Base-by-base conservation (phyloP, 1,140 invertebrate species). In the Penaeus vannamei region DNA sequence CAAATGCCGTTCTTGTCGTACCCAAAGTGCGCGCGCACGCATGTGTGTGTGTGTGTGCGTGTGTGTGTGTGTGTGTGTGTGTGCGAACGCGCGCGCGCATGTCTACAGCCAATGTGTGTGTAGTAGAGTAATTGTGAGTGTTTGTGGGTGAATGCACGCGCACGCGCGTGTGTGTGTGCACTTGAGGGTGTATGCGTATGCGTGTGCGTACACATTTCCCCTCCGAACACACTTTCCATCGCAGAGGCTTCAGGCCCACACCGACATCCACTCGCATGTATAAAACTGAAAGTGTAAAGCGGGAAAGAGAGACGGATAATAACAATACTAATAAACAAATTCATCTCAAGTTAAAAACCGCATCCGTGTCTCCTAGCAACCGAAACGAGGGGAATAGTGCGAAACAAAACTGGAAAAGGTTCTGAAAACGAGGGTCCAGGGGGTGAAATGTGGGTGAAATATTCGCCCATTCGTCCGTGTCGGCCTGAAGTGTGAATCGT, bases 381-480 rank as follows among this genome's bases (percentile, higher is more conserved):
- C n/a, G 87, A 26, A 36, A 36, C 29, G 81, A 60, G 60, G 60
- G 36, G 64, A 89, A 79, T 83, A 84, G 83, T 79, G 60, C 87
- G 81, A 89, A 89, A 89, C 87, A 89, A 89, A 89, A 89, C 82
- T 84, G 87, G 87, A 89, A 89, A 89, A 89, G 87, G 66, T 80
- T 84, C 66, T 89, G 87, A 79, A 89, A 89, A 85, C 87, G 87
- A 79, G 87, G 87, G 87, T 89, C 87, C 87, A 89, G 87, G 84
- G 87, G 87, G 87, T 89, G 87, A 89, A 89, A 89, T 89, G 87
- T 89, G 87, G 87, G 87, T 89, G 87, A 89, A 89, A 89, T 89
- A 89, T 89, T 89, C 87, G 87, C 59, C 87, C 82, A 89, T 89
- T 83, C 87, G 87, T 89, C 87, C 87, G 87, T 89, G 87, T 89